These are phyloP conservation scores for Drosophila meridionalis DNA, from an alignment of 2,888 invertebrate genomes.

Conservation along the genomic window DNA sequence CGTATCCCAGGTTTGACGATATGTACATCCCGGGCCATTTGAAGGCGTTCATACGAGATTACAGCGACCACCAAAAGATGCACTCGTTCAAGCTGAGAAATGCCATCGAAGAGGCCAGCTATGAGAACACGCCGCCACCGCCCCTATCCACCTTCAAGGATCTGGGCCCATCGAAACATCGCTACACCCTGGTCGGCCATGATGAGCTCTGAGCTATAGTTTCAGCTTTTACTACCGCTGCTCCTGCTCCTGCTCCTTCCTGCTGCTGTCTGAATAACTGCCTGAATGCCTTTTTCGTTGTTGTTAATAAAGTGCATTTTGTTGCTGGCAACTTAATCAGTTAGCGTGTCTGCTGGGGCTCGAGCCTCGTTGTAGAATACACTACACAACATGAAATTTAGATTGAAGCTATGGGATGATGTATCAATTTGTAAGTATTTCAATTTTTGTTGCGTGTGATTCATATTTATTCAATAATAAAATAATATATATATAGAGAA, in stretches of 20 bases:
- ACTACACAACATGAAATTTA: neutral
- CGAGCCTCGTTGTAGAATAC: slow-evolving; percentile 24
- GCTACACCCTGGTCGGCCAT: slow-evolving; percentile 55
- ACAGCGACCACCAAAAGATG: neutral
- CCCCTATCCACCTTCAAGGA: slow-evolving; percentile 57
- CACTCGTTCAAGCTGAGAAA: neutral
- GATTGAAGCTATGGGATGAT: neutral
- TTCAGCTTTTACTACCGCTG: slow-evolving; percentile 15
- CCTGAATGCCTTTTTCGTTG: slow-evolving; percentile 1
- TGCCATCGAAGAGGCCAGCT: neutral
- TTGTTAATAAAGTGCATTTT: slow-evolving; percentile 58
- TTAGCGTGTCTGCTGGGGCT: neutral
- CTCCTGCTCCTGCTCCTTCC: neutral
- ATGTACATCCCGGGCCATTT: slow-evolving; percentile 57
- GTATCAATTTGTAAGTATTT: neutral
- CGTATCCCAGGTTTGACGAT: slow-evolving; percentile 36
- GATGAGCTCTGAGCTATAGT: slow-evolving; percentile 58
- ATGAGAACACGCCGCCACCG: neutral
- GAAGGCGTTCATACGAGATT: slow-evolving; percentile 43
- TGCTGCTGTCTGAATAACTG: neutral
- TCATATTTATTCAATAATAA: neutral
- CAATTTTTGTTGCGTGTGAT: neutral
- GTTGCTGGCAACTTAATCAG: slow-evolving; percentile 62
- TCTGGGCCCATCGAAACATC: slow-evolving; percentile 67
- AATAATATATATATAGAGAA: too few species aligned